Evolutionary conservation across 1,140 invertebrate species (phyloP).

Genomic region (Drosophila jambulina): DNA sequence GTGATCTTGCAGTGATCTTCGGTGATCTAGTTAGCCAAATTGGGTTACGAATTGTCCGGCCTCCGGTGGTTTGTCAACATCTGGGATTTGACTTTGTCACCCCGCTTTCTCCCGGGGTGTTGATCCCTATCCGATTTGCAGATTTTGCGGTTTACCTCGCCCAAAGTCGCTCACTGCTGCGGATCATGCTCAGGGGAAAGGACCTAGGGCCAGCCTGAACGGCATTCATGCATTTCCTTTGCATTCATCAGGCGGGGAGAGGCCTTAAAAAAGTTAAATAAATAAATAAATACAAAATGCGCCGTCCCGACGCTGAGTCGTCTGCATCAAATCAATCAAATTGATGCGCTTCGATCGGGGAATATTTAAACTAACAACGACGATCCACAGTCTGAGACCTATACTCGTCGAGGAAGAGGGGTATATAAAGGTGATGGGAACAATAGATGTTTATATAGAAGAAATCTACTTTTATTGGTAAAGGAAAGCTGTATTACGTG

Average conservation of each 20-base stretch:
- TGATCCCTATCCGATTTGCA: constrained; percentile 36
- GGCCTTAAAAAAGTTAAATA: neutral
- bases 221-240: constrained; percentile 28
- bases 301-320: constrained; percentile 27
- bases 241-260: constrained; percentile 2
- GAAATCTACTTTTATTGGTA: no score
- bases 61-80: constrained; percentile 50
- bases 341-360: constrained; percentile 70
- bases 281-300: constrained; percentile 6
- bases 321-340: constrained; percentile 80
- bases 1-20: constrained; percentile 8
- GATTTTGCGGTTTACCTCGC: constrained; percentile 8
- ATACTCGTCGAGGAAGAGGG: no score
- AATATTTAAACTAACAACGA: constrained; percentile 75
- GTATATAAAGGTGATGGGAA: neutral
- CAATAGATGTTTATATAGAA: no score
- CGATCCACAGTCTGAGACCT: neutral
- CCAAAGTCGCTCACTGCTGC: constrained; percentile 12
- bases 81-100: constrained; percentile 50
- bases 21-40: constrained; percentile 73
- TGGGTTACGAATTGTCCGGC: constrained; percentile 41
- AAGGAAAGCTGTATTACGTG: no score
- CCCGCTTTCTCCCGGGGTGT: constrained; percentile 1
- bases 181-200: neutral
- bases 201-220: neutral